Base-by-base conservation (phyloP, 2,888 invertebrate species). In the Bursaphelenchus okinawaensis region DNA sequence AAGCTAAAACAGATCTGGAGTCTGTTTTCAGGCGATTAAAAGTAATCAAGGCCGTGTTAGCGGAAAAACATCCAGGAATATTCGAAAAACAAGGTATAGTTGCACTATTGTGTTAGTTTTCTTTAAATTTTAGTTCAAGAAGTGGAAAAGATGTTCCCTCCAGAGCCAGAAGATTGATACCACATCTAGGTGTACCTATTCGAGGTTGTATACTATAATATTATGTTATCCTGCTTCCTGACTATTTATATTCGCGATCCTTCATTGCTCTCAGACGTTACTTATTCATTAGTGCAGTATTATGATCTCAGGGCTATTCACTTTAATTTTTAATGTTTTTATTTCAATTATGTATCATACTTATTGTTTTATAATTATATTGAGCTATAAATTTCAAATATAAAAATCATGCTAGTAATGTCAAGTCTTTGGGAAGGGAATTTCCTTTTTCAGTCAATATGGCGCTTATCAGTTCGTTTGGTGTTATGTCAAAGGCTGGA, bases 401-500 rank as follows among this genome's bases (percentile, higher is more conserved):
- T n/a, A n/a, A n/a, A n/a, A n/a, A n/a, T n/a, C n/a, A n/a, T n/a
- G n/a, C n/a, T n/a, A n/a, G n/a, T n/a, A n/a, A n/a, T n/a, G 54
- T 31, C 20, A 73, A 40, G 31, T 73, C 52, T 1, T 19, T 52
- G 6, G 74, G 69, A 4, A 19, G 26, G 28, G 89, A 92, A 1
- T 93, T 90, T 19, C 95, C 96, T 75, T 87, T 88, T 84, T 96
- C 95, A 9, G 96, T 98, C 31, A 98, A 90, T 70, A 96, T 65
- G 9, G 61, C 69, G 12, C 91, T 90, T 71, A 98, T 95, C 29
- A 98, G 87, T 20, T 87, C 85, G 0, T 92, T 91, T 26, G 96
- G 96, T 4, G 98, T 96, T 0, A 98, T 91, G 85, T 98, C 98
- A 84, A 98, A 98, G 0, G 95, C 91, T 59, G 96, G 96, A 87